A percentile compares a stretch with the other conserved stretches of the same genome.
phyloP scores from a whole-genome alignment of 2,113 vertebrate genomes.

The Chaetops frenatus region DNA sequence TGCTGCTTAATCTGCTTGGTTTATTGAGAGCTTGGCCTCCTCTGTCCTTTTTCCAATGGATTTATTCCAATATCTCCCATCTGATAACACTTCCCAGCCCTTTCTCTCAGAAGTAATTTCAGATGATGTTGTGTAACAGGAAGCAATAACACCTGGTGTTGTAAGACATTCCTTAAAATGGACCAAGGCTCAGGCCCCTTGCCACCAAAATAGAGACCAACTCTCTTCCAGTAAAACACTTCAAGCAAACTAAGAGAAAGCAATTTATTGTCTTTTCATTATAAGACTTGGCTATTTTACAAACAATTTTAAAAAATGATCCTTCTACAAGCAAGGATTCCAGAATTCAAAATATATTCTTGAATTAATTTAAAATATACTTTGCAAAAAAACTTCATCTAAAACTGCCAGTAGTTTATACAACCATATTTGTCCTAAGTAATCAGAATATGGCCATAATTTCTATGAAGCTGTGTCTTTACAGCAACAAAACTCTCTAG shows the following conservation, averaged over 20 bases:
- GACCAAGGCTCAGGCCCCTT: background rate
- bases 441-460: background rate
- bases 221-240: background rate
- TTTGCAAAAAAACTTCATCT: background rate
- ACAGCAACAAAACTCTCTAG: background rate
- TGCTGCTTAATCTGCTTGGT: background rate
- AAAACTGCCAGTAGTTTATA: background rate
- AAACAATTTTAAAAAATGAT: background rate
- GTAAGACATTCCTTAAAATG: background rate
- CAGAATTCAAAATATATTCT: constrained; percentile 30
- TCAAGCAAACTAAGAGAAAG: background rate
- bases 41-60: background rate
- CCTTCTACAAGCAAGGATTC: constrained; percentile 19
- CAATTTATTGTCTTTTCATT: background rate
- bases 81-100: background rate
- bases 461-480: background rate
- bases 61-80: background rate
- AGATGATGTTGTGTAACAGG: background rate
- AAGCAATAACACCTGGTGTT: background rate
- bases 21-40: background rate
- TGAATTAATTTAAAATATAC: background rate
- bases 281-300: background rate
- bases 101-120: background rate
- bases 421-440: background rate
- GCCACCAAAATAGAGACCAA: background rate